These are phyloP conservation scores for Orchestes rusci DNA, from an alignment of 2,888 invertebrate genomes.

Conservation along the genomic window DNA sequence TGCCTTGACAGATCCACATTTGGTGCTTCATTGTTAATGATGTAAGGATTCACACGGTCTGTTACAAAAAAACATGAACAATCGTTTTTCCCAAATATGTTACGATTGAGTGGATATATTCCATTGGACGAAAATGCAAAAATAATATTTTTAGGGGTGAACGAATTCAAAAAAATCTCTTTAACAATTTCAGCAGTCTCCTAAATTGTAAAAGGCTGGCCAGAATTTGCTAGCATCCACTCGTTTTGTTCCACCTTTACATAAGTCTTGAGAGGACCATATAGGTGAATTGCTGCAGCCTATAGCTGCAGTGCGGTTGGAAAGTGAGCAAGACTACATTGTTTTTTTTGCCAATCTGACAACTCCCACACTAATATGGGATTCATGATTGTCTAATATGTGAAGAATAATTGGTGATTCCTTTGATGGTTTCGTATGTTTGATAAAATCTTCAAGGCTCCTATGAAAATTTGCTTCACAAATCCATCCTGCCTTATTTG, in stretches of 20 bases:
- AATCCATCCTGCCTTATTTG: slow-evolving; percentile 19
- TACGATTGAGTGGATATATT: not conserved
- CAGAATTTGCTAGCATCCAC: not conserved
- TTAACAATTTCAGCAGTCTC: not conserved
- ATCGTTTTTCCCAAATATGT: not conserved
- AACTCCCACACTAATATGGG: too few relatives aligned
- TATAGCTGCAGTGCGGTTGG: too few relatives aligned
- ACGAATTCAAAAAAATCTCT: not conserved
- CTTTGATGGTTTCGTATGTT: too few relatives aligned
- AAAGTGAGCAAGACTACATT: too few relatives aligned
- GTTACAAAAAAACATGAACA: not conserved
- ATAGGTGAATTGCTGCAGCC: too few relatives aligned
- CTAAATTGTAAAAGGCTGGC: not conserved
- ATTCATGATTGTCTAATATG: too few relatives aligned
- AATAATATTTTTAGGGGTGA: not conserved
- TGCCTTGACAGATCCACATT: not conserved
- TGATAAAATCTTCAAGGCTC: slow-evolving; percentile 10
- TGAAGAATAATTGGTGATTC: too few relatives aligned
- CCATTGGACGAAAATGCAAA: too few relatives aligned
- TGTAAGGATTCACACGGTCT: not conserved
- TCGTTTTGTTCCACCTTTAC: not conserved
- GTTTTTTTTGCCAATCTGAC: too few relatives aligned
- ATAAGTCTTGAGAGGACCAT: not conserved
- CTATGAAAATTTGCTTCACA: slow-evolving; percentile 16
- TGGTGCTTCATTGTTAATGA: not conserved